Evolutionary conservation across 1,140 invertebrate genomes (phyloP).

Genomic region (Potamilus streckersoni): DNA sequence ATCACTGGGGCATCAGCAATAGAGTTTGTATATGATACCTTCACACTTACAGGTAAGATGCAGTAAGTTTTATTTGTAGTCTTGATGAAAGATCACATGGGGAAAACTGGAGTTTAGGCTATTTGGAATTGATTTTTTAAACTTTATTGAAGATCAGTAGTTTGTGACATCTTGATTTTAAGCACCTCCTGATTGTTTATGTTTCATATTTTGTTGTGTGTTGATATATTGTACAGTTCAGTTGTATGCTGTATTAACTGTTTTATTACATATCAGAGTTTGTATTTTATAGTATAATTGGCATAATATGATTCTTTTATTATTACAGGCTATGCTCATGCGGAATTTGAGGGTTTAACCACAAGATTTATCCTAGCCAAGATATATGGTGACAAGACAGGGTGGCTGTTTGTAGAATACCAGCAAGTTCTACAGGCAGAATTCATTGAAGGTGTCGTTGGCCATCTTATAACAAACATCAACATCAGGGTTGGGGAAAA

Average conservation of each 20-base stretch:
- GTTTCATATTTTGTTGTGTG: too few species aligned
- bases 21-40: conserved; percentile 41
- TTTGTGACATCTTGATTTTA: background rate
- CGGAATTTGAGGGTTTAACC: conserved; percentile 26
- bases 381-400: conserved; percentile 47
- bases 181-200: too few species aligned
- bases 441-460: conserved; percentile 41
- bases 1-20: conserved; percentile 31
- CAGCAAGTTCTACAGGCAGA: conserved; percentile 46
- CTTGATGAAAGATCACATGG: too few species aligned
- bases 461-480: conserved; percentile 36
- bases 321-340: conserved; percentile 46
- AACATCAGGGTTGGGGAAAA: conserved; percentile 43
- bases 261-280: background rate
- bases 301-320: background rate
- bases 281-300: background rate
- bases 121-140: too few species aligned
- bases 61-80: background rate
- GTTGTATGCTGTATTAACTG: too few species aligned
- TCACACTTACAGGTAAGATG: conserved; percentile 42
- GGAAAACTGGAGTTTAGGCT: too few species aligned
- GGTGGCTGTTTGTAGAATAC: conserved; percentile 38
- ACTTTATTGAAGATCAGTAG: too few species aligned
- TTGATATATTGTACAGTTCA: too few species aligned
- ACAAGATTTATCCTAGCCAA: conserved; percentile 36